Evolutionary conservation across 2,113 vertebrate species (phyloP).

Genomic region (Butorides virescens): DNA sequence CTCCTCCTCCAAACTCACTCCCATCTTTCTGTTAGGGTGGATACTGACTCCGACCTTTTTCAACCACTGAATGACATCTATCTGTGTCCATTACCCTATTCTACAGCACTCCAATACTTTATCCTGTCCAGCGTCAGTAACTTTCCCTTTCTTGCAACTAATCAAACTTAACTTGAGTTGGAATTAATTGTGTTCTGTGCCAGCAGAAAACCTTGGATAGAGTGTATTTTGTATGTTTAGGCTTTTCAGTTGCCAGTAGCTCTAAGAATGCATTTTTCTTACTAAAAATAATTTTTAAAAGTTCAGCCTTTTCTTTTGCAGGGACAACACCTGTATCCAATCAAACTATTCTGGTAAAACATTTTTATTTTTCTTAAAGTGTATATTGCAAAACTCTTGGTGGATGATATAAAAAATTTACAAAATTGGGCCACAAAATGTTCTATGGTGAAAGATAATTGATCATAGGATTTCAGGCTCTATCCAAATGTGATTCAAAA

Average conservation of each 20-base stretch:
- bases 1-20: neutral
- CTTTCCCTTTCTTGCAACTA: neutral
- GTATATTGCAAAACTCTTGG: neutral
- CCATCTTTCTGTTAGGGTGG: neutral
- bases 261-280: slow-evolving; percentile 4
- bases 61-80: neutral
- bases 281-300: neutral
- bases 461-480: neutral
- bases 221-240: neutral
- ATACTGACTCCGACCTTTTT: neutral
- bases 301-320: neutral
- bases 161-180: neutral
- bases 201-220: neutral
- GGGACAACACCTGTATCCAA: neutral
- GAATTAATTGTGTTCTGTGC: neutral
- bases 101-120: neutral
- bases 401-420: neutral
- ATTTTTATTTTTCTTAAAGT: neutral
- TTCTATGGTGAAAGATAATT: neutral
- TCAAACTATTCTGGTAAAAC: neutral
- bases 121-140: neutral
- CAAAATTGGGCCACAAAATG: neutral
- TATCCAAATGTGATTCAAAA: neutral
- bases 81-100: neutral
- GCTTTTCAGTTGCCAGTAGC: neutral